Evolutionary conservation across 53 echinoderm and acorn worm species (phyloP).

Genomic region (Hippasteria phrygiana): DNA sequence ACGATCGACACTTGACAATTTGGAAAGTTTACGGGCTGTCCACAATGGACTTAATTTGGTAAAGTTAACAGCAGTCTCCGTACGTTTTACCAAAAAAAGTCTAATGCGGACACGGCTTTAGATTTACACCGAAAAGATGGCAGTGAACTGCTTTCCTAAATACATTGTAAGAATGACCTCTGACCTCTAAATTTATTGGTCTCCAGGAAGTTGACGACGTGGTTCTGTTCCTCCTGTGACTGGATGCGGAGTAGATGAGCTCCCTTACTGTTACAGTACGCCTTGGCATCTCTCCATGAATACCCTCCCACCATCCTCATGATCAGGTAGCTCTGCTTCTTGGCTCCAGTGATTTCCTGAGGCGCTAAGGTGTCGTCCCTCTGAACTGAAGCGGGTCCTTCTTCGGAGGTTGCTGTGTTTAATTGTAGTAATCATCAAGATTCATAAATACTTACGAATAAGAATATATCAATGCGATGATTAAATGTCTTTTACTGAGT

Average conservation of each 20-base stretch:
- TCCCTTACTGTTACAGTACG: background rate
- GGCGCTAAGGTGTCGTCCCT: background rate
- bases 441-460: too few species aligned
- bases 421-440: background rate
- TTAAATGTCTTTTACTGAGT: too few species aligned
- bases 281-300: slow-evolving; percentile 32
- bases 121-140: too few species aligned
- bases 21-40: too few species aligned
- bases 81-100: too few species aligned
- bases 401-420: background rate
- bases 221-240: slow-evolving; percentile 15
- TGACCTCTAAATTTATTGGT: slow-evolving; percentile 8
- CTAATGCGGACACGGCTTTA: too few species aligned
- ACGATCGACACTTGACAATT: too few species aligned
- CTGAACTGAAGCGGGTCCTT: background rate
- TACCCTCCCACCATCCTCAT: background rate
- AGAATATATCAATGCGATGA: too few species aligned
- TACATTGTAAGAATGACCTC: background rate
- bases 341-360: slow-evolving; percentile 3
- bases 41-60: too few species aligned
- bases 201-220: background rate
- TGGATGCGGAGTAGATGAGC: slow-evolving; percentile 10
- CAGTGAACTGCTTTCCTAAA: too few species aligned
- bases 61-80: too few species aligned
- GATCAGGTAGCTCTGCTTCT: background rate